A percentile compares a stretch with the other conserved stretches of the same genome.
Evolutionary conservation across 1,140 invertebrate genomes (phyloP).

Genomic region (Penaeus japonicus): DNA sequence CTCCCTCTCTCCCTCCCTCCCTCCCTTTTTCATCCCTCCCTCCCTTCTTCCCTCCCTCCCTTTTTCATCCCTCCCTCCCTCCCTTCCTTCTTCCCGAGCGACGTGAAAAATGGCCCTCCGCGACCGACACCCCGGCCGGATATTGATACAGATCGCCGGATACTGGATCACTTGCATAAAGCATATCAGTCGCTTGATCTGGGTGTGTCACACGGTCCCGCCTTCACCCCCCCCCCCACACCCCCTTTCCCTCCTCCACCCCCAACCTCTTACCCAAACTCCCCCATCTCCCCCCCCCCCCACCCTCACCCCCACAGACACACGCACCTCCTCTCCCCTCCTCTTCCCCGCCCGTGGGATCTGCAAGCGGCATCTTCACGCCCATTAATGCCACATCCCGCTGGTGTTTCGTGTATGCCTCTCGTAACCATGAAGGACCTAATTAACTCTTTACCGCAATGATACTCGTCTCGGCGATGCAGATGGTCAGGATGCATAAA

Average conservation of each 20-base stretch:
- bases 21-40: background rate
- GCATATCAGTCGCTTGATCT: background rate
- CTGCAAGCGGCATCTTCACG: too few species aligned
- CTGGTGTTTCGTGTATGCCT: too few species aligned
- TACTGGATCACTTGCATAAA: background rate
- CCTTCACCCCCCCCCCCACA: background rate
- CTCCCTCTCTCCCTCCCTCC: background rate
- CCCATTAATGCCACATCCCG: too few species aligned
- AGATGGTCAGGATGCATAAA: too few species aligned
- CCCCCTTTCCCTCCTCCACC: background rate
- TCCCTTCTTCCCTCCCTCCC: background rate
- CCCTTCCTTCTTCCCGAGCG: background rate
- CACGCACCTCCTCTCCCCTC: background rate
- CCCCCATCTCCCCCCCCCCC: background rate
- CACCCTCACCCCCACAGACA: background rate
- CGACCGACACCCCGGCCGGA: background rate
- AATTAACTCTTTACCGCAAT: too few species aligned
- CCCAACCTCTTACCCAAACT: background rate
- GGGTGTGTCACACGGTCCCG: background rate
- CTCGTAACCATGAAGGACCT: too few species aligned
- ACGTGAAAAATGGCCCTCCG: background rate
- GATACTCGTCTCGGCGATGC: too few species aligned
- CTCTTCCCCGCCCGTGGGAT: too few species aligned
- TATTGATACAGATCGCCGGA: slow-evolving; percentile 14
- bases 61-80: background rate